Evolutionary conservation across 2,113 vertebrate genomes (phyloP).

Genomic region (Xiphorhynchus elegans): DNA sequence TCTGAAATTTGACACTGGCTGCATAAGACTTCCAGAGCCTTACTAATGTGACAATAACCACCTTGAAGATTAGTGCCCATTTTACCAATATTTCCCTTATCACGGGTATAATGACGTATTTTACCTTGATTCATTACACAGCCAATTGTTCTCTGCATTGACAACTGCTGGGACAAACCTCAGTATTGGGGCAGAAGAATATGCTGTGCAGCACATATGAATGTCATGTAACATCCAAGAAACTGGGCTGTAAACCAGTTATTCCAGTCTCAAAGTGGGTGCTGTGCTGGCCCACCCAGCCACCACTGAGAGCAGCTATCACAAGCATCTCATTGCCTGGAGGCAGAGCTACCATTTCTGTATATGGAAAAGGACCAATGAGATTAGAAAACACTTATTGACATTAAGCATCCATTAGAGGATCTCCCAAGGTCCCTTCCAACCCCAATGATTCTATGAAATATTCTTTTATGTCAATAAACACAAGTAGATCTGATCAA

Average conservation of each 20-base stretch:
- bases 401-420: constrained; percentile 26
- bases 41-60: neutral
- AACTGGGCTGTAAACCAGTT: neutral
- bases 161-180: neutral
- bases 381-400: constrained; percentile 42
- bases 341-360: constrained; percentile 6
- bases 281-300: neutral
- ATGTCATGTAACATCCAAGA: neutral
- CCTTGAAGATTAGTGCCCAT: neutral
- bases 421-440: constrained; percentile 33
- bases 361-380: neutral
- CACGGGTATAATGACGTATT: neutral
- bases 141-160: neutral
- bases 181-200: neutral
- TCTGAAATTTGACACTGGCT: neutral
- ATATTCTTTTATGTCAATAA: constrained; percentile 58
- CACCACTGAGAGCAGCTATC: neutral
- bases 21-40: neutral
- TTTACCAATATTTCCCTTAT: neutral
- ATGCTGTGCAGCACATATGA: accelerated
- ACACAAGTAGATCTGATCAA: constrained; percentile 58
- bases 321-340: neutral
- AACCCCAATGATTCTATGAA: constrained; percentile 15
- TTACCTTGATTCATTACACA: neutral
- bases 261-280: neutral